Conservation (phyloP, 2,113 vertebrate species). For the Tragelaphus scriptus region DNA sequence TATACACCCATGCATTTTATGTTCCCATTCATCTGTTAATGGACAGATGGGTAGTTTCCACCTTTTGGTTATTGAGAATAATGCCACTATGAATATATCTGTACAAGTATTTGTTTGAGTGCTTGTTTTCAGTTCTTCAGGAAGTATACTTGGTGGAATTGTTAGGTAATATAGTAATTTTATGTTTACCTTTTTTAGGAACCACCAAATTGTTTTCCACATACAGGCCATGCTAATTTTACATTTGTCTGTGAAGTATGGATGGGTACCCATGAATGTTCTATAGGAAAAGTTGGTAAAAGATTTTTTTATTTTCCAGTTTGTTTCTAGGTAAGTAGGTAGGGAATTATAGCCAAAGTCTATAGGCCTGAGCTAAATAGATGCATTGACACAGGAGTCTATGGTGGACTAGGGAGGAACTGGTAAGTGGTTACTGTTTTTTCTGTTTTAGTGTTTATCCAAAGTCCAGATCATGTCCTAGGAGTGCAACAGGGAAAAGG, state of each 20-base stretch:
- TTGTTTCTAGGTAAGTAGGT: constrained; percentile 9
- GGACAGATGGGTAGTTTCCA: neutral
- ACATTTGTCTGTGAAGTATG: constrained; percentile 4
- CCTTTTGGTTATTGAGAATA: neutral
- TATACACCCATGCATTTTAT: neutral
- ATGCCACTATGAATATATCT: neutral
- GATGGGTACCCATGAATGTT: neutral
- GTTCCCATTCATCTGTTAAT: neutral
- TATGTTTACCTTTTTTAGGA: neutral
- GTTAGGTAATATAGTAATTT: neutral
- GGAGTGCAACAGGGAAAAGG: neutral
- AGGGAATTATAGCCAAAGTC: neutral
- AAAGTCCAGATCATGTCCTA: neutral
- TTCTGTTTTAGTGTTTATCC: neutral
- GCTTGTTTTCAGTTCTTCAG: neutral
- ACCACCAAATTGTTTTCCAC: neutral
- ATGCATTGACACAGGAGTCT: neutral
- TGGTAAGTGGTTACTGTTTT: neutral
- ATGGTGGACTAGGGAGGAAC: neutral
- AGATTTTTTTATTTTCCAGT: constrained; percentile 24
- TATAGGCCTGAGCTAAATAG: neutral
- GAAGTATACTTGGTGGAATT: neutral
- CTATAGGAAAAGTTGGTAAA: neutral
- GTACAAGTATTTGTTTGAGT: neutral
- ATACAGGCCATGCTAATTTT: neutral